phyloP scores from a whole-genome alignment of 2,888 invertebrate species.

The Meloe dianella region DNA sequence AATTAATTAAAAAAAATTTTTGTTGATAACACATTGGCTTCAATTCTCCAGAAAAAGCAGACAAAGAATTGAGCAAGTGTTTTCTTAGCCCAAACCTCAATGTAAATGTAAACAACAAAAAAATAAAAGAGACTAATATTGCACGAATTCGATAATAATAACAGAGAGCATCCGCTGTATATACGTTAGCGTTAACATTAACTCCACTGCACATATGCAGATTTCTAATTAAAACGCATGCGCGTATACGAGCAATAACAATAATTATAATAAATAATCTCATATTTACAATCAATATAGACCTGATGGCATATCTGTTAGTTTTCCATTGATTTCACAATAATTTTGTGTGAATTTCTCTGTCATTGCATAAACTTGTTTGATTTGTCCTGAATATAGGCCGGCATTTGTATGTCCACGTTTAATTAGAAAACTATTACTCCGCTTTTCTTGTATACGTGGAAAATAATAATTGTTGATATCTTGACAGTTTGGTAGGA shows the following conservation, averaged over 20 bases:
- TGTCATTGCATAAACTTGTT: slow-evolving; percentile 53
- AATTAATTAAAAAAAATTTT: too few relatives aligned
- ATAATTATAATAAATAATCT: background rate
- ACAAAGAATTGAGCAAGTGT: background rate
- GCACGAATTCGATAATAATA: background rate
- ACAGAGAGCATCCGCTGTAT: background rate
- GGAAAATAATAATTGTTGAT: slow-evolving; percentile 59
- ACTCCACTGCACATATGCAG: too few relatives aligned
- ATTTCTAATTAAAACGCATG: too few relatives aligned
- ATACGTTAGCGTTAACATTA: background rate
- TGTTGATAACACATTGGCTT: background rate
- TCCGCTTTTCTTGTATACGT: slow-evolving; percentile 58
- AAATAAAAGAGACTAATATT: background rate
- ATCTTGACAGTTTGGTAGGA: slow-evolving; percentile 50
- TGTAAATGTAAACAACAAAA: background rate
- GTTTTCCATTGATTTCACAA: slow-evolving; percentile 62
- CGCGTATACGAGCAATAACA: background rate
- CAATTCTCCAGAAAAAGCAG: background rate
- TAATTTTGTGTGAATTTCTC: slow-evolving; percentile 37
- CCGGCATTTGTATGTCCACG: slow-evolving; percentile 69
- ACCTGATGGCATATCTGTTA: slow-evolving; percentile 77
- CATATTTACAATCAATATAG: slow-evolving; percentile 62
- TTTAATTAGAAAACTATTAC: slow-evolving; percentile 66
- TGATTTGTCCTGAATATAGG: slow-evolving; percentile 68
- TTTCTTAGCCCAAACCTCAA: background rate